Evolutionary conservation across 2,888 invertebrate genomes (phyloP), one percentile per base, ranked within the genome.

Genomic region (Tuberolachnus salignus): DNA sequence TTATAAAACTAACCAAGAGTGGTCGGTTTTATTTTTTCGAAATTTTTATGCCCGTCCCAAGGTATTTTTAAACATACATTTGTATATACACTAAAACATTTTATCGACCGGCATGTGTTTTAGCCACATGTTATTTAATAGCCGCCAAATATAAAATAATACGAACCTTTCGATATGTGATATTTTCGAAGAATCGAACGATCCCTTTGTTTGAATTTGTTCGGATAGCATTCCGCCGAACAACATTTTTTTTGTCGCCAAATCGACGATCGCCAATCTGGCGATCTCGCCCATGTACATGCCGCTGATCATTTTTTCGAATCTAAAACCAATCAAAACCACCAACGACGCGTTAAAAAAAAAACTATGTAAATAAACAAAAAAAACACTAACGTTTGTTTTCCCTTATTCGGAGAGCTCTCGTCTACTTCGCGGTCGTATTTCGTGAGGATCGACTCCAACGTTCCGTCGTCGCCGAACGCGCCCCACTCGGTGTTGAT

Each of bases 251-350:
- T 90, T 90, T 83, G 90, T 89, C 11, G 93, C 92, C 84, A 96
- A 91, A 85, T 93, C 92, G 69, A 92, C 93, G 70, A 98, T 87
- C 10, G 92, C 92, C 70, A 95, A 88, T 80, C 99, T 90, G 6
- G 93, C 94, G 82, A 99, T 86, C 86, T 99, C 98, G 16, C 98
- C 98, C 93, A 98, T 92, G 86, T 98, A 98, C 98, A 98, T 98
- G 82, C 98, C 98, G 1, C 97, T 96, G 84, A 98, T 97, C 96
- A 98, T 98, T 87, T 98, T 98, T 86, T 98, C 98, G 87, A 92
- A 82, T 61, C 83, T 82, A 71, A n/a, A 81, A 82, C 14, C 23
- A 4, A n/a, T 16, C 21, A 57, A 23, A 1, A 19, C 4, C n/a
- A 3, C 3, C 46, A 49, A 67, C 10, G 14, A 46, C 21, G 49